These are phyloP conservation scores for Hemicordylus capensis DNA, from an alignment of 2,113 vertebrate genomes.

Conservation along the genomic window DNA sequence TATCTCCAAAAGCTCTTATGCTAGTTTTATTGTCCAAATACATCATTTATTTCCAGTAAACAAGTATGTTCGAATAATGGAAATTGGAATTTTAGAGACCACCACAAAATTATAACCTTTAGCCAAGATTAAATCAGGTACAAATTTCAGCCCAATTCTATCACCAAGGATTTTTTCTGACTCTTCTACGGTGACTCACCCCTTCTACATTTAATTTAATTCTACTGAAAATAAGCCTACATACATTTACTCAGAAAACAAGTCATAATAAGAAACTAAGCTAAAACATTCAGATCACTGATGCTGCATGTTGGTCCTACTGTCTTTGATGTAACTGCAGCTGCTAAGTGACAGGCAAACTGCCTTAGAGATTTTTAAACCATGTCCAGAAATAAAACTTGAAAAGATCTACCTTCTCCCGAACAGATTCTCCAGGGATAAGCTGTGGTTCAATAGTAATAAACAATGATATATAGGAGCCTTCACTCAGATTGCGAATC, in stretches of 20 bases:
- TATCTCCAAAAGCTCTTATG: too few relatives aligned
- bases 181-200: neutral
- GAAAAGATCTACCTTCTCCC: conserved; percentile 85
- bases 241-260: neutral
- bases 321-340: neutral
- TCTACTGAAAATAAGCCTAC: neutral
- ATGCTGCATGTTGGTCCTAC: too few relatives aligned
- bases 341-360: neutral
- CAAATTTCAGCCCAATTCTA: neutral
- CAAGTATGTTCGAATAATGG: neutral
- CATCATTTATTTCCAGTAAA: neutral
- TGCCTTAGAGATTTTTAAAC: neutral
- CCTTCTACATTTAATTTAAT: neutral
- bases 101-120: neutral
- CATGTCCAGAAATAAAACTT: conserved; percentile 6
- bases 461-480: conserved; percentile 91
- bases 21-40: neutral
- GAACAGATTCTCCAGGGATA: conserved; percentile 87
- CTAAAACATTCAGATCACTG: neutral
- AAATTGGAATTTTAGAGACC: neutral
- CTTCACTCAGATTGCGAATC: conserved; percentile 80
- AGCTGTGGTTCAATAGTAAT: conserved; percentile 95
- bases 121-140: neutral
- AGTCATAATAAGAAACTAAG: neutral
- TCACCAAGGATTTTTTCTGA: neutral